Conservation (phyloP, 2,888 invertebrate species). For the Alviniconcha strummeri region DNA sequence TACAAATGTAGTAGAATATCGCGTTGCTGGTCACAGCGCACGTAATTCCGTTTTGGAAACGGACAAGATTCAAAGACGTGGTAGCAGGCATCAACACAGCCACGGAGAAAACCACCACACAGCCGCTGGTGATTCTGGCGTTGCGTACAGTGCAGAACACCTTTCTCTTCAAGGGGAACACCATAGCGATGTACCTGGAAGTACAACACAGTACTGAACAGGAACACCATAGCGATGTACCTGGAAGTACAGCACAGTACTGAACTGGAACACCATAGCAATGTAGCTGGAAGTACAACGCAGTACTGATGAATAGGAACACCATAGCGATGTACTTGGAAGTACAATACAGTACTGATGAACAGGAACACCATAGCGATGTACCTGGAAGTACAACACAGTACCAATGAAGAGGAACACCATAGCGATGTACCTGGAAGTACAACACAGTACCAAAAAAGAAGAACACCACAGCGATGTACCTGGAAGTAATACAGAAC, state of each 20-base stretch:
- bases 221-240: too few species aligned
- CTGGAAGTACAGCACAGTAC: too few species aligned
- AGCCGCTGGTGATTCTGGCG: neutral
- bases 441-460: neutral
- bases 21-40: neutral
- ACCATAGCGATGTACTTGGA: neutral
- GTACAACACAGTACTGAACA: neutral
- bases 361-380: too few species aligned
- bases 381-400: too few species aligned
- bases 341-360: neutral
- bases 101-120: neutral
- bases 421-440: neutral
- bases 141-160: constrained; percentile 9
- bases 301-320: neutral
- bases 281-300: neutral
- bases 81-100: neutral
- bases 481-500: too few species aligned
- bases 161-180: constrained; percentile 16
- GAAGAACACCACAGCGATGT: constrained; percentile 1
- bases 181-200: neutral
- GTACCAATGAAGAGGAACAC: too few species aligned
- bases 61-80: neutral
- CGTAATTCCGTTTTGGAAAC: neutral
- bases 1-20: neutral
- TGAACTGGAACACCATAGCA: too few species aligned